Percentiles rank a stretch among this genome's conserved stretches.
phyloP scores from a whole-genome alignment of 2,797 vertebrate genomes.

The Melopsittacus undulatus region DNA sequence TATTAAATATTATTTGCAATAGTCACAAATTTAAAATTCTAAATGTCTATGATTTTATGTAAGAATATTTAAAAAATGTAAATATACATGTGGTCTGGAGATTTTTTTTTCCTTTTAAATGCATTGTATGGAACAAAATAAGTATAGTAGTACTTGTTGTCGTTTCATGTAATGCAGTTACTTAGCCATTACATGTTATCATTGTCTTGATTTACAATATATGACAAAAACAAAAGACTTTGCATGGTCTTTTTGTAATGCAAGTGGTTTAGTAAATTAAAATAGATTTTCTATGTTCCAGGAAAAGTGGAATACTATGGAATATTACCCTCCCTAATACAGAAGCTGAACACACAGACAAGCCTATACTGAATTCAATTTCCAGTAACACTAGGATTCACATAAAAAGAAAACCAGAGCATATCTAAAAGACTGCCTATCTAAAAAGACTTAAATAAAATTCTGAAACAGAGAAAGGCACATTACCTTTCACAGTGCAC shows the following conservation, averaged over 20 bases:
- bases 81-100: neutral
- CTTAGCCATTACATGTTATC: neutral
- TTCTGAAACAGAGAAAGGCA: neutral
- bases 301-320: neutral
- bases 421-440: neutral
- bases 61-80: neutral
- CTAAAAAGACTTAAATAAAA: neutral
- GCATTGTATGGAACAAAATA: neutral
- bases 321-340: neutral
- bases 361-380: neutral
- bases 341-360: neutral
- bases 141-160: neutral
- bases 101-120: neutral
- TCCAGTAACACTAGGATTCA: neutral
- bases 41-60: neutral
- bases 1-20: neutral
- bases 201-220: neutral
- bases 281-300: neutral
- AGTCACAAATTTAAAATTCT: neutral
- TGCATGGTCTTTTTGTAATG: neutral
- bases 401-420: neutral
- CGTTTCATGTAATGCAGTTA: neutral
- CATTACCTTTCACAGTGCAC: neutral
- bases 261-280: neutral
- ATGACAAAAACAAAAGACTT: neutral